Evolutionary conservation across 2,113 vertebrate species (phyloP).

Genomic region (Indicator indicator): DNA sequence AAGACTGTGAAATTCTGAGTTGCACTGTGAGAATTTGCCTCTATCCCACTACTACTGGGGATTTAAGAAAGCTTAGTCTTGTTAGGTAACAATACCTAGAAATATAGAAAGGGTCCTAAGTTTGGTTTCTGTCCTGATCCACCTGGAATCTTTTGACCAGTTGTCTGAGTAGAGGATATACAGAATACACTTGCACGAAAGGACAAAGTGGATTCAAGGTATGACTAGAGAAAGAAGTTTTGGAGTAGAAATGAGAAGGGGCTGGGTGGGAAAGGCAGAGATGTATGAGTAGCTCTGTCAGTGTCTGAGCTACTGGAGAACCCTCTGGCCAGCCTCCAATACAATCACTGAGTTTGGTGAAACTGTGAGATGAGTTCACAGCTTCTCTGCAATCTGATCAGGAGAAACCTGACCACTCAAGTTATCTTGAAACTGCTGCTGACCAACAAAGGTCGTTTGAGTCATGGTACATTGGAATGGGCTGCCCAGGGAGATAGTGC

Average conservation of each 20-base stretch:
- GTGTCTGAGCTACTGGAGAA: neutral
- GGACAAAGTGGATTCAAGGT: neutral
- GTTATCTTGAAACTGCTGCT: neutral
- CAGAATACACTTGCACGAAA: neutral
- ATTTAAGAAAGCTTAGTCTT: neutral
- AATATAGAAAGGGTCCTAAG: neutral
- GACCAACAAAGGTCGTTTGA: neutral
- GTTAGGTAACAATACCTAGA: neutral
- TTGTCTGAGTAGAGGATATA: neutral
- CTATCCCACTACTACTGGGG: neutral
- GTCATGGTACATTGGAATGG: neutral
- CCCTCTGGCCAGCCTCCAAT: neutral
- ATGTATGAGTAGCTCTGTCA: neutral
- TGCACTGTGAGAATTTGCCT: neutral
- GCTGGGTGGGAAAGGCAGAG: neutral
- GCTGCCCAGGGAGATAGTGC: too few relatives aligned
- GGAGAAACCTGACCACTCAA: neutral
- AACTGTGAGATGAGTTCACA: neutral
- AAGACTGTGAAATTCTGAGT: neutral
- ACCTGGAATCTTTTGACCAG: neutral
- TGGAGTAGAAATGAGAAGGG: neutral
- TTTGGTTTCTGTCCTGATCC: neutral
- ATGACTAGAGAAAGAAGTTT: neutral
- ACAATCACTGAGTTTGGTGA: neutral
- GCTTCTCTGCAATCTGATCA: neutral